Evolutionary conservation across 2,113 vertebrate genomes (phyloP), one percentile per base, ranked within the genome.

Genomic region (Crotalus viridis): DNA sequence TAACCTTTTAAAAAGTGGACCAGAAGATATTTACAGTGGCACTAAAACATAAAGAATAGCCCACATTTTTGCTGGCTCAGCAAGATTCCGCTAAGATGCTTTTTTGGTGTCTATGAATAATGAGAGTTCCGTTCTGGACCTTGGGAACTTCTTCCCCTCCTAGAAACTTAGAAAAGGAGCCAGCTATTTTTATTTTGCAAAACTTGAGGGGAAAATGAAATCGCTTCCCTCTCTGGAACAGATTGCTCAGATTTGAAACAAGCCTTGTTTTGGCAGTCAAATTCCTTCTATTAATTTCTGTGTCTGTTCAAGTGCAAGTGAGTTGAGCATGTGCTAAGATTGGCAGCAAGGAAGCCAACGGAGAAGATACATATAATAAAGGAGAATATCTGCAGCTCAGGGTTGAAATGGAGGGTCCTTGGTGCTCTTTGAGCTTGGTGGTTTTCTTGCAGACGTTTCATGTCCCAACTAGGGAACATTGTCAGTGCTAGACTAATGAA

Each of bases 1-100:
- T 93, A 86, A 89, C 92, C 92, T 93, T 93, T 93, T 39, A 85
- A 85, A 74, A 86, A 90, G 88, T 93, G 69, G 92, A 89, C 88
- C 88, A 89, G 85, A 93, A 85, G 89, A 81, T 92, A 92, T 92
- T 92, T 92, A 89, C 92, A 59, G 43, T 39, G 74, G 92, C 92
- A 90, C 21, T 93, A 93, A 93, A 90, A 51, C 88, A 89, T 89
- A 74, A 93, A 55, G 59, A 86, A 90, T 74, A 85, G 88, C 74
- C 88, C 2, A 21, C 24, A 43, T 85, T 56, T 74, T 56, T 52
- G 88, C 92, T 93, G 48, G 54, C 92, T 92, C 59, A 92, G 92
- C 92, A 51, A 19, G 21, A 74, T 43, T 85, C 43, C 21, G 19
- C 69, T 69, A 33, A 52, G 69, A 89, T 28, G 69, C 21, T 59